Base-by-base conservation (phyloP, 2,113 vertebrate genomes). In the Trochalopteron elliotii region DNA sequence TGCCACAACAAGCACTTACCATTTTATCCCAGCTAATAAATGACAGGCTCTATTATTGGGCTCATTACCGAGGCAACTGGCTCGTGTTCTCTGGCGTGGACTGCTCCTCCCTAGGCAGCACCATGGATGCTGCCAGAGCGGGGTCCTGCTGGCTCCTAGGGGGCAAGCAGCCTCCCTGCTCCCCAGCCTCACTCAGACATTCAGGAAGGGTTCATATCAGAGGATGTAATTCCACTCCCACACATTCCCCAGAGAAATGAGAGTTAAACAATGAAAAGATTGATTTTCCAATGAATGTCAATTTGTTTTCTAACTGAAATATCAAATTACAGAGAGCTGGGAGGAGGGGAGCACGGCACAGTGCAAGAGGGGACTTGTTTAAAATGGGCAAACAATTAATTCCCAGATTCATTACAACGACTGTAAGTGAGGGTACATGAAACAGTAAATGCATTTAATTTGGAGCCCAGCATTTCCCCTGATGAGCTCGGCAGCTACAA, bases 251-350 rank as follows among this genome's bases (percentile, higher is more conserved):
- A 4, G 88, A 92, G 96, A 83, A 95, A 91, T 82, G 74, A 85
- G 91, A 96, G 93, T 95, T 95, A 96, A 97, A 96, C 97, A 95
- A 96, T 80, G 93, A 85, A 83, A 96, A 96, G 94, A 97, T 94
- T 96, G 96, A 97, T 97, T 97, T 97, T 84, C 90, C 90, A 94
- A 75, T 96, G 91, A 96, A 96, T 91, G 91, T 83, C 96, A 94
- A 93, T 96, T 96, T 95, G 86, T 95, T 96, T 96, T 96, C 77
- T 92, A 96, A 96, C 90, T 18, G 6, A 89, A 97, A 95, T 97
- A 96, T 96, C 96, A 94, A 92, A 95, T 96, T 94, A 89, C 12
- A 0, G 74, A 9, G 30, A 64, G 77, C 60, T 72, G 60, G 69
- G 95, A 87, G 83, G 85, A 90, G 78, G 65, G 79, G 67, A 93